These are phyloP conservation scores for Epizoanthus scotinus DNA, from an alignment of 92 coral and sea anemone genomes.

Conservation along the genomic window DNA sequence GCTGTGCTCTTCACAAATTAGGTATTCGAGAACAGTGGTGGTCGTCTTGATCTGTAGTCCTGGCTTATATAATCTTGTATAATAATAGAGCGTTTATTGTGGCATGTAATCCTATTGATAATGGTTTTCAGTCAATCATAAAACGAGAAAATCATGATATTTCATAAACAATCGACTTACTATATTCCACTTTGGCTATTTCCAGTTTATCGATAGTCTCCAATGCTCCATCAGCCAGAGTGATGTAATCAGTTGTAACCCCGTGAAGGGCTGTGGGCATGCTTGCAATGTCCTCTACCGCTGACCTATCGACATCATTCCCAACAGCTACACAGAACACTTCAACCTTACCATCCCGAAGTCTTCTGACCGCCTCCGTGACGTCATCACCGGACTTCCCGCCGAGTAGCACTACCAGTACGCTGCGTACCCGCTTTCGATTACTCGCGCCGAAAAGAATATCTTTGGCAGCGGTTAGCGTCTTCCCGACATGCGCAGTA, in stretches of 20 bases:
- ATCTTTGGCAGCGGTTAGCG: constrained; percentile 64
- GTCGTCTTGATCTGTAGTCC: too few relatives aligned
- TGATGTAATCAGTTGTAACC: constrained; percentile 28
- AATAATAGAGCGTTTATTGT: neutral
- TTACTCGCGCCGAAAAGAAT: constrained; percentile 63
- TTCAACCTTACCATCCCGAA: constrained; percentile 73
- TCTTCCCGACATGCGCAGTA: constrained; percentile 67
- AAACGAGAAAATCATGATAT: too few relatives aligned
- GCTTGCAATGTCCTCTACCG: constrained; percentile 57
- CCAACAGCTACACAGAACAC: constrained; percentile 72
- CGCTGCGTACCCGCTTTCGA: constrained; percentile 59
- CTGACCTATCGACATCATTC: constrained; percentile 18
- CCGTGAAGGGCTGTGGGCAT: constrained; percentile 56
- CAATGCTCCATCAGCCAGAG: constrained; percentile 51
- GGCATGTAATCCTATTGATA: neutral
- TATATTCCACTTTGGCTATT: constrained; percentile 68
- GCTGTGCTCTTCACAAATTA: too few relatives aligned
- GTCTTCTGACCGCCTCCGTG: constrained; percentile 50
- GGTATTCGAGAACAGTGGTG: too few relatives aligned
- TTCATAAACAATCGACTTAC: constrained; percentile 36
- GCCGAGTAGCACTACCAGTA: constrained; percentile 71
- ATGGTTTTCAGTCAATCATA: neutral
- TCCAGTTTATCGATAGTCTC: constrained; percentile 66
- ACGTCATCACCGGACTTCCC: constrained; percentile 70
- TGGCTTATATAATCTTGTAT: too few relatives aligned